Percentiles rank a stretch among this genome's conserved stretches.
Conservation (phyloP, 2,797 vertebrate species). For the Melanotaenia nigrans region DNA sequence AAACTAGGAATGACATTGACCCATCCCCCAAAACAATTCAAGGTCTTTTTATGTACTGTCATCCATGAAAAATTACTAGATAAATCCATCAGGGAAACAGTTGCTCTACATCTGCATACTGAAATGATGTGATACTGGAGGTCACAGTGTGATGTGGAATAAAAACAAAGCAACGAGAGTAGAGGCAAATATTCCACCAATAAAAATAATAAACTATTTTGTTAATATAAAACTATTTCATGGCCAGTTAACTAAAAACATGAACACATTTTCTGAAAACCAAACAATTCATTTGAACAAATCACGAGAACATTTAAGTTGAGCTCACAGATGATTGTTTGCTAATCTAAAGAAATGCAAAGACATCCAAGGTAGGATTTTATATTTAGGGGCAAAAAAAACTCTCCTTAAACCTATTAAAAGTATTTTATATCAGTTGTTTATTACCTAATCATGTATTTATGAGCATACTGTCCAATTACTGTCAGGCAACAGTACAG, state of each 20-base stretch:
- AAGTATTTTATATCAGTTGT: not conserved
- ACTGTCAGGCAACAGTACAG: not conserved
- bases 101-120: slow-evolving; percentile 6
- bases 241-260: not conserved
- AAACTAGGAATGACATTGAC: not conserved
- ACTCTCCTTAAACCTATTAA: not conserved
- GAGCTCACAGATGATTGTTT: not conserved
- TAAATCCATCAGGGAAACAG: not conserved
- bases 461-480: not conserved
- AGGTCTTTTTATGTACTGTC: not conserved
- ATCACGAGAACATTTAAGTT: not conserved
- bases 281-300: not conserved
- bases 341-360: not conserved
- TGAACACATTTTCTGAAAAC: not conserved
- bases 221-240: not conserved
- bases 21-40: not conserved
- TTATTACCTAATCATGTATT: not conserved
- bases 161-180: not conserved
- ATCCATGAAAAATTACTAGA: not conserved
- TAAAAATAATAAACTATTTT: not conserved
- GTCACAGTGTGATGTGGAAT: not conserved
- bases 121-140: not conserved
- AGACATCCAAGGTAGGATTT: not conserved
- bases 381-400: not conserved
- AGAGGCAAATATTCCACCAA: not conserved